phyloP scores from a whole-genome alignment of 2,888 invertebrate species.

The Metellina segmentata region DNA sequence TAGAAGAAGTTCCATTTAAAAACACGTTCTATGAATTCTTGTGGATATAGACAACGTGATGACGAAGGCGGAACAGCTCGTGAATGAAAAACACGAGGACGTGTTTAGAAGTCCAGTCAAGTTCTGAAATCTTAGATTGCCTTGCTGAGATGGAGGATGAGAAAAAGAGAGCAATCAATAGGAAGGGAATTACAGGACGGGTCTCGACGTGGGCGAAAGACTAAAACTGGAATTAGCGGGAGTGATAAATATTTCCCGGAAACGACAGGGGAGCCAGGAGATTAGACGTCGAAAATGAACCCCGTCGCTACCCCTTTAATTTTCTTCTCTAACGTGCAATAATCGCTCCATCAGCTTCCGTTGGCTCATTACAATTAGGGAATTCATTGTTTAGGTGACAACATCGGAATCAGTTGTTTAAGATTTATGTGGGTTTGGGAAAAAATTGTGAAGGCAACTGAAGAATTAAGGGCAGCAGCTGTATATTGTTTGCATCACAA shows the following conservation, averaged over 20 bases:
- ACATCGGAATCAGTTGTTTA: too few relatives aligned
- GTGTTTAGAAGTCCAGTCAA: too few relatives aligned
- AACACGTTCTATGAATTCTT: too few relatives aligned
- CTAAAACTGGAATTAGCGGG: constrained; percentile 16
- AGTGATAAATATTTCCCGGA: constrained; percentile 15
- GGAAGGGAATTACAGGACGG: background rate
- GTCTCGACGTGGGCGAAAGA: too few relatives aligned
- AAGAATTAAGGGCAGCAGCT: too few relatives aligned
- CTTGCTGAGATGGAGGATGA: background rate
- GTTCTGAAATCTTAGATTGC: background rate
- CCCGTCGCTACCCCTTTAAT: background rate
- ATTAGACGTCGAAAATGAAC: background rate
- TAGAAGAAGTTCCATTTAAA: too few relatives aligned
- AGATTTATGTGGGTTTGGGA: too few relatives aligned
- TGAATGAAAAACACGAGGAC: too few relatives aligned
- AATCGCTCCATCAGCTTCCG: background rate
- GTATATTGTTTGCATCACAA: too few relatives aligned
- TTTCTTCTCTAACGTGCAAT: background rate
- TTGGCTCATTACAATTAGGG: constrained; percentile 20
- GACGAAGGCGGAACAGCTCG: too few relatives aligned
- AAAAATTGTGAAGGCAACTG: too few relatives aligned
- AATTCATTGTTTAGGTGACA: constrained; percentile 4
- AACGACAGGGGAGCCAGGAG: background rate
- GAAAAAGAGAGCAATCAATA: constrained; percentile 11
- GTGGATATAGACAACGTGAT: too few relatives aligned